A percentile compares a stretch with the other conserved stretches of the same genome.
phyloP scores from a whole-genome alignment of 2,888 invertebrate genomes.

The Aphidius colemani region DNA sequence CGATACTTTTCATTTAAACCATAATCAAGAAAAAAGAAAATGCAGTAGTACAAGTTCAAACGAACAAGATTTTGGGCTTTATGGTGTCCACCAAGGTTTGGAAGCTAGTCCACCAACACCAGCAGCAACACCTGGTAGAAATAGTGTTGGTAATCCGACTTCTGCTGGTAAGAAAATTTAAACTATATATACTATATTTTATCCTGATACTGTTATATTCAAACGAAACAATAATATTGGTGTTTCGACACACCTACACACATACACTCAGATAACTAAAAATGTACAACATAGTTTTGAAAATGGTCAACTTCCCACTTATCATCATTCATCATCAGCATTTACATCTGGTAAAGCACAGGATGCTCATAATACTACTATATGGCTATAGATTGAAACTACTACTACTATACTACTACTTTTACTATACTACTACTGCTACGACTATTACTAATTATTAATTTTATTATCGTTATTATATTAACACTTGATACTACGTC shows the following conservation, averaged over 20 bases:
- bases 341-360: conserved; percentile 25
- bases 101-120: conserved; percentile 60
- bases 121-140: conserved; percentile 53
- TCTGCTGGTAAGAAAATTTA: conserved; percentile 50
- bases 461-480: background rate
- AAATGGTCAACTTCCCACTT: too few species aligned
- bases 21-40: conserved; percentile 67
- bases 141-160: conserved; percentile 52
- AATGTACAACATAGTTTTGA: too few species aligned
- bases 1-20: conserved; percentile 68
- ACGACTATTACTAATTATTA: background rate
- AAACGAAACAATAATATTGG: too few species aligned
- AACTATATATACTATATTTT: too few species aligned
- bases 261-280: too few species aligned
- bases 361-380: conserved; percentile 3
- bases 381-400: too few species aligned
- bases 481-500: conserved; percentile 33
- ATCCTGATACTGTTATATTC: too few species aligned
- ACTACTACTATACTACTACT: too few species aligned
- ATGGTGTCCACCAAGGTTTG: conserved; percentile 66
- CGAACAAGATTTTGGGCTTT: conserved; percentile 88
- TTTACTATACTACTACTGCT: too few species aligned
- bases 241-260: too few species aligned
- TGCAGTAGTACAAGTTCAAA: conserved; percentile 81
- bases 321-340: too few species aligned